Evolutionary conservation across 2,888 invertebrate species (phyloP).

Genomic region (Rhingia campestris): DNA sequence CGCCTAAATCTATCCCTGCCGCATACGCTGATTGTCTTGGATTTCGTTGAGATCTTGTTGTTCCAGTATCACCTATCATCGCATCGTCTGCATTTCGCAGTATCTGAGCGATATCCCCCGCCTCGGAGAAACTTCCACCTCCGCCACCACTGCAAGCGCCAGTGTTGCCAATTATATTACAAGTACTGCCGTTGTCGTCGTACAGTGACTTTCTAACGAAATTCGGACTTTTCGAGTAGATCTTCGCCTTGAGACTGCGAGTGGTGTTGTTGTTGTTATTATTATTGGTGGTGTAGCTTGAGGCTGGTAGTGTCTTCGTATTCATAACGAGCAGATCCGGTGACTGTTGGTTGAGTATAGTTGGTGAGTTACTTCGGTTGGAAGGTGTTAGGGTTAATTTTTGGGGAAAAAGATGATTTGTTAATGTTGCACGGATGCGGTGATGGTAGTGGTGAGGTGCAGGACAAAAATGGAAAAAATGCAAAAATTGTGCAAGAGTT

Average conservation of each 20-base stretch:
- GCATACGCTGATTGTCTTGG: conserved; percentile 62
- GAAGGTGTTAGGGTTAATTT: conserved; percentile 40
- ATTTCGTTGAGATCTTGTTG: conserved; percentile 63
- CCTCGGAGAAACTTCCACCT: conserved; percentile 56
- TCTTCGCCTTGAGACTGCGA: conserved; percentile 57
- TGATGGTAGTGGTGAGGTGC: conserved; percentile 57
- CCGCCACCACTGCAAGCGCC: conserved; percentile 58
- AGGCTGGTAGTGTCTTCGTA: conserved; percentile 43
- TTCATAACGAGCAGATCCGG: conserved; percentile 72
- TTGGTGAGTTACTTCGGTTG: conserved; percentile 70
- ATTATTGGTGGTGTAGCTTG: conserved; percentile 35
- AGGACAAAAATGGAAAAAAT: conserved; percentile 46
- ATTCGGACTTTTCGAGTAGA: conserved; percentile 61
- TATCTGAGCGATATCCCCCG: conserved; percentile 65
- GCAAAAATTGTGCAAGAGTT: conserved; percentile 61
- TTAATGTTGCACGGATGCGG: conserved; percentile 69
- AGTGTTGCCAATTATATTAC: conserved; percentile 71
- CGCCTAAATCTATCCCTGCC: conserved; percentile 60
- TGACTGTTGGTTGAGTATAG: conserved; percentile 70
- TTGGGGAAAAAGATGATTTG: conserved; percentile 30
- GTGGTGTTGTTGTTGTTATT: conserved; percentile 51
- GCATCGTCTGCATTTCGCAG: conserved; percentile 69
- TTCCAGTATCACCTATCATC: conserved; percentile 69
- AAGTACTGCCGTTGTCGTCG: conserved; percentile 67
- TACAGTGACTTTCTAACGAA: conserved; percentile 49